Base-by-base conservation (phyloP, 2,888 invertebrate genomes). In the Drosophila imparisetae region DNA sequence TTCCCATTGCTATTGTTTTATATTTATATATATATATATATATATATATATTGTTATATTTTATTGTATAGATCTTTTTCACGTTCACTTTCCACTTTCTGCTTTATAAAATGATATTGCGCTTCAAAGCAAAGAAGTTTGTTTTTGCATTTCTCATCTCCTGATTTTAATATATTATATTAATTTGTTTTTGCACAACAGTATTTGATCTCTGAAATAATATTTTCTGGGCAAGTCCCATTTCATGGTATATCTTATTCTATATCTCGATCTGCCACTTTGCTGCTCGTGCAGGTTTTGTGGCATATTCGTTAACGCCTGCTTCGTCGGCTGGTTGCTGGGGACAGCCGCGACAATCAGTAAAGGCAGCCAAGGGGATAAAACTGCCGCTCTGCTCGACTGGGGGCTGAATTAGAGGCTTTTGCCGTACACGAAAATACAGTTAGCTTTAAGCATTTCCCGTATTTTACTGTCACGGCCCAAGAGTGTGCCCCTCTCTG, bases 371-470 rank as follows among this genome's bases (percentile, higher is more conserved):
- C 62, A 78, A 54, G 72, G 67, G 72, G 74, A 71, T 57, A 49
- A 57, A 67, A 32, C 34, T 45, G 36, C 59, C 30, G 40, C 58
- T 50, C n/a, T 36, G 40, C 54, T 50, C 21, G 29, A 21, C 59
- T 64, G 49, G 58, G 50, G 68, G 64, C 61, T 70, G 80, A 78
- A 87, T 85, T 83, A 80, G 86, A 78, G 78, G 83, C 88, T 76
- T 87, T 67, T 78, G 78, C 70, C 88, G 78, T 86, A 85, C 85
- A 85, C 86, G 85, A 85, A 85, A 85, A 85, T 86, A 89, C 85
- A 86, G 85, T 86, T 89, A 86, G 89, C 89, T 84, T 89, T 78
- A 89, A 86, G 89, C 82, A 89, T 89, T 84, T 86, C 73, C 85
- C 89, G 85, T 85, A 85, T 85, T 89, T 89, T 88, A 89, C 85